Conservation (phyloP, 2,797 vertebrate species). For the Hafferia zeledoni region DNA sequence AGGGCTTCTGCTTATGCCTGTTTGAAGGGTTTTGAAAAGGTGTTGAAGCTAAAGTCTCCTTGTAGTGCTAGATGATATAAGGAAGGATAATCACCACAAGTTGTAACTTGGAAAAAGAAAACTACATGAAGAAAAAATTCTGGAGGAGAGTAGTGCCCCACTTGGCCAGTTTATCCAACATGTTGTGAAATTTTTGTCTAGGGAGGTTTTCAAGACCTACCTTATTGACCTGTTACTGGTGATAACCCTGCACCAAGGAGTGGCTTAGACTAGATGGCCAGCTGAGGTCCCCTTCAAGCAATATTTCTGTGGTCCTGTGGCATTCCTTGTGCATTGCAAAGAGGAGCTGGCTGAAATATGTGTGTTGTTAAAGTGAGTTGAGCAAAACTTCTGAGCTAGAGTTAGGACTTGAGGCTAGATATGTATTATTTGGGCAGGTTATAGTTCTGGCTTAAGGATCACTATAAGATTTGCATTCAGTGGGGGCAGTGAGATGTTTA, state of each 20-base stretch:
- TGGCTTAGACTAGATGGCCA: background rate
- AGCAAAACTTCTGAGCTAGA: background rate
- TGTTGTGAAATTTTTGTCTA: background rate
- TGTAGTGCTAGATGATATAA: background rate
- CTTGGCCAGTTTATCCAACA: background rate
- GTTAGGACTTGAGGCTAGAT: background rate
- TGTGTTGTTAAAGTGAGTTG: background rate
- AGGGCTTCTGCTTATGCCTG: background rate
- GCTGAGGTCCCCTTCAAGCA: background rate
- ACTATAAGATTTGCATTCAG: background rate
- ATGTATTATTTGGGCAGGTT: background rate
- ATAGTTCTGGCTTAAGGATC: background rate
- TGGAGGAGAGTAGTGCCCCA: accelerated
- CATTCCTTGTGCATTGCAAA: background rate
- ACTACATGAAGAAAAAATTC: background rate
- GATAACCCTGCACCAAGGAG: background rate
- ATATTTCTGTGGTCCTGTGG: background rate
- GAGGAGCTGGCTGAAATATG: background rate
- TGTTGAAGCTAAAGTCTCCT: background rate
- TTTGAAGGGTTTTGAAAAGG: background rate
- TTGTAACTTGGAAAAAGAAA: background rate
- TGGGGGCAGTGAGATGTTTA: background rate
- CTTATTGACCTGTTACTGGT: background rate
- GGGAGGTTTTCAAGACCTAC: background rate
- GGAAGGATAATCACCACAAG: background rate